Evolutionary conservation across 2,888 invertebrate species (phyloP).

Genomic region (Hydriomena furcata): DNA sequence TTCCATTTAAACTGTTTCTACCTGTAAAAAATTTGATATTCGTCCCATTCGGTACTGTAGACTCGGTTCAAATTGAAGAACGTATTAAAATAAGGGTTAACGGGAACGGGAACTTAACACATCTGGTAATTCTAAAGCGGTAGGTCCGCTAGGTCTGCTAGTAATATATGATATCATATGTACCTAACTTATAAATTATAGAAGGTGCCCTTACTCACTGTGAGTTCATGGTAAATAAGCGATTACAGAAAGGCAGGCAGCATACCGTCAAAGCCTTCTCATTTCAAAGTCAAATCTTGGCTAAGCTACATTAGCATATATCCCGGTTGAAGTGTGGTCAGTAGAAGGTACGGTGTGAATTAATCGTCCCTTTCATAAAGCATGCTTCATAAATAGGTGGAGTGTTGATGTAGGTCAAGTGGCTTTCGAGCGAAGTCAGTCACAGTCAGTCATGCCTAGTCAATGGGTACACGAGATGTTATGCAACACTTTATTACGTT

Average conservation of each 20-base stretch:
- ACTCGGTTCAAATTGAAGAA: too few species aligned
- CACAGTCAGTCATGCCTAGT: too few species aligned
- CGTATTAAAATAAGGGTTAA: too few species aligned
- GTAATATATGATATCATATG: too few species aligned
- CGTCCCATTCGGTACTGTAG: too few species aligned
- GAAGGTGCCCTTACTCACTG: background rate
- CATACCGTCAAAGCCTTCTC: constrained; percentile 7
- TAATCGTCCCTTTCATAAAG: constrained; percentile 42
- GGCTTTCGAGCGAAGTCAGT: constrained; percentile 48
- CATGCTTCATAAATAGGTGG: constrained; percentile 48
- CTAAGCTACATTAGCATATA: constrained; percentile 5
- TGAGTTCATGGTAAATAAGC: constrained; percentile 3
- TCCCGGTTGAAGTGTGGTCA: constrained; percentile 7
- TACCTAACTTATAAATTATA: too few species aligned
- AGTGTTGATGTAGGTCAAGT: constrained; percentile 59
- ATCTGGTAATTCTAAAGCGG: too few species aligned
- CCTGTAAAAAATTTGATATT: too few species aligned
- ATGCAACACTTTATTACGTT: too few species aligned
- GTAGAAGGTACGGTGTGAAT: constrained; percentile 31
- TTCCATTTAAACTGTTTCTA: too few species aligned
- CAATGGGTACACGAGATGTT: constrained; percentile 33
- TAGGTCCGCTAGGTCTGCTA: too few species aligned
- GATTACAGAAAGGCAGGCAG: background rate
- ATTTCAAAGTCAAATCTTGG: constrained; percentile 7
- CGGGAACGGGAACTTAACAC: too few species aligned